Conservation (phyloP, 2,797 vertebrate genomes). For the Sternotherus odoratus region DNA sequence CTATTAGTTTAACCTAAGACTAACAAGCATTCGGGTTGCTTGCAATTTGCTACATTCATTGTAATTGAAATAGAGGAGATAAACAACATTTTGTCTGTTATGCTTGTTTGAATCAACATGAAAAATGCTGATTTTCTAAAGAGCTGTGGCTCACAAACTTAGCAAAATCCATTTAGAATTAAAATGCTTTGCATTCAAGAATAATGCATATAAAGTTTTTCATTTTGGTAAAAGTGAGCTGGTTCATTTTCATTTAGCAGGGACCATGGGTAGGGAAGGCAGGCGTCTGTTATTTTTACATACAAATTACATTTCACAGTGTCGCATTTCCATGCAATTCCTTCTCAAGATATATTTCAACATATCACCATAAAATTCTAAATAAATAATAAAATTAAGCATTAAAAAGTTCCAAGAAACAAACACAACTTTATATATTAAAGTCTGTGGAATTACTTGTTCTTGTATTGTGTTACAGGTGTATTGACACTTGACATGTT, state of each 20-base stretch:
- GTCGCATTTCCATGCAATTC: neutral
- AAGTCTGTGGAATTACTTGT: neutral
- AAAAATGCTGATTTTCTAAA: neutral
- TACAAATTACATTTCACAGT: neutral
- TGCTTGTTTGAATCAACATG: neutral
- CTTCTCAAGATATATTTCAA: neutral
- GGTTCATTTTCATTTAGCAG: neutral
- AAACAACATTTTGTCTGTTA: neutral
- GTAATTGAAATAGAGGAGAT: neutral
- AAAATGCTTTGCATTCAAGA: neutral
- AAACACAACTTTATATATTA: neutral
- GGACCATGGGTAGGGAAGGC: neutral
- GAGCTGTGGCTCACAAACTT: neutral
- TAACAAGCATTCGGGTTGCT: neutral
- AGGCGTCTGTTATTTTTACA: neutral
- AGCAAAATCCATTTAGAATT: neutral
- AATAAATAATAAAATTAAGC: neutral
- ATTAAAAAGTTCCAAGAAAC: neutral
- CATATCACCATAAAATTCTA: neutral
- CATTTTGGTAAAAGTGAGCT: neutral
- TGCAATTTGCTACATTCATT: neutral
- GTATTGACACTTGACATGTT: neutral
- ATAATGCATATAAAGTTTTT: neutral
- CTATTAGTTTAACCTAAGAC: constrained; percentile 3
- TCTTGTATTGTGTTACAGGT: neutral